Conservation (phyloP, 2,888 invertebrate genomes). For the Uropetala carovei region DNA sequence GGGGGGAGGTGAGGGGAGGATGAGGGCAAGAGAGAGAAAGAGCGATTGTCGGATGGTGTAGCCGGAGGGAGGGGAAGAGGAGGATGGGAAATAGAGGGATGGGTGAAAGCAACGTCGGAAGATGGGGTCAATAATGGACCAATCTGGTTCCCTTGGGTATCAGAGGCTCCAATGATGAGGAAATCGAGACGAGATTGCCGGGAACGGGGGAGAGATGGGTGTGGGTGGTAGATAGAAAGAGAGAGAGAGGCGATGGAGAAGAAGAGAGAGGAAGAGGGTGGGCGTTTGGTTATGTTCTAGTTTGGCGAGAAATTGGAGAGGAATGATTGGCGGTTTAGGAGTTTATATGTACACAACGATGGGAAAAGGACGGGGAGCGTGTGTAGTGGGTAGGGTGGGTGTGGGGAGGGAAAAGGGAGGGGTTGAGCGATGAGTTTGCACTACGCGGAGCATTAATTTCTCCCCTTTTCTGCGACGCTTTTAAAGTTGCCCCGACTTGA, state of each 20-base stretch:
- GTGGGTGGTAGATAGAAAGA: neutral
- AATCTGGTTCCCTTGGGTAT: slow-evolving; percentile 30
- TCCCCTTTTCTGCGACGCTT: slow-evolving; percentile 3
- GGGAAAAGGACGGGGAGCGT: neutral
- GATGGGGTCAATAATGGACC: slow-evolving; percentile 56
- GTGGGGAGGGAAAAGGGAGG: neutral
- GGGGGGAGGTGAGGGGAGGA: too few relatives aligned
- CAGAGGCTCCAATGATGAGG: slow-evolving; percentile 26
- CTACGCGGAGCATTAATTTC: neutral
- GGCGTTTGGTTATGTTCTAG: neutral
- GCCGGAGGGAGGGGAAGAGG: neutral
- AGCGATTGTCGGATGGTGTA: too few relatives aligned
- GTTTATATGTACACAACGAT: neutral
- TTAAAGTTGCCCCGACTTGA: slow-evolving; percentile 10
- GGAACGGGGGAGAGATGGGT: neutral
- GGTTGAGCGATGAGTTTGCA: slow-evolving; percentile 12
- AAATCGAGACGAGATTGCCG: slow-evolving; percentile 48
- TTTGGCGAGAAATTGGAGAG: neutral
- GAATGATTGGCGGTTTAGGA: slow-evolving; percentile 50
- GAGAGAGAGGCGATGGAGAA: neutral
- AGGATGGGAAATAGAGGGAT: neutral
- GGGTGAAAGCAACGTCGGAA: neutral
- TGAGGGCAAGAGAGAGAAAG: too few relatives aligned
- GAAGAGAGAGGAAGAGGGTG: neutral
- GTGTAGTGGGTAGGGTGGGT: neutral